Percentiles rank a stretch among this genome's conserved stretches.
Conservation (phyloP, 2,113 vertebrate genomes). For the Oxygymnocypris stewartii region DNA sequence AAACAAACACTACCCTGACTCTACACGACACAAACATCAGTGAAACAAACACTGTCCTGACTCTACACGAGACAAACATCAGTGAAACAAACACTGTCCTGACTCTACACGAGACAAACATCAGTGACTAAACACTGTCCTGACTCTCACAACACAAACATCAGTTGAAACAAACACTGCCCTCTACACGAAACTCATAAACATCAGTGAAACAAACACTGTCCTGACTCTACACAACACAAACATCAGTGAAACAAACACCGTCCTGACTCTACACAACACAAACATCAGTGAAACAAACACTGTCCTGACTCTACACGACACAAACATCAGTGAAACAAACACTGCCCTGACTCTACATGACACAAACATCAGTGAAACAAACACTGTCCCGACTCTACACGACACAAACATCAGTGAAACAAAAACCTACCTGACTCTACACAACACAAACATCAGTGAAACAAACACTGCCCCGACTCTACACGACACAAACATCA, state of each 20-base stretch:
- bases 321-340: slow-evolving; percentile 31
- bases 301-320: slow-evolving; percentile 80
- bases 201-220: neutral
- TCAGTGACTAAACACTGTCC: slow-evolving; percentile 69
- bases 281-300: slow-evolving; percentile 23
- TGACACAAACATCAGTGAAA: slow-evolving; percentile 31
- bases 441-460: slow-evolving; percentile 62
- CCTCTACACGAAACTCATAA: slow-evolving; percentile 78
- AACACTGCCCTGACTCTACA: slow-evolving; percentile 77
- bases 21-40: slow-evolving; percentile 68
- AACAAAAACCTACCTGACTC: slow-evolving; percentile 79
- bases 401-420: slow-evolving; percentile 39
- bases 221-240: slow-evolving; percentile 81
- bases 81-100: slow-evolving; percentile 69
- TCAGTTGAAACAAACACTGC: slow-evolving; percentile 63
- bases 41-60: slow-evolving; percentile 71
- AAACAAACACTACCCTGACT: slow-evolving; percentile 76
- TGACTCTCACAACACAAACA: slow-evolving; percentile 75
- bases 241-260: slow-evolving; percentile 4
- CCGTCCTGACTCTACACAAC: slow-evolving; percentile 83
- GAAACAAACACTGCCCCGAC: slow-evolving; percentile 68
- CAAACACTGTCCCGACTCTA: slow-evolving; percentile 83
- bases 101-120: slow-evolving; percentile 75
- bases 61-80: slow-evolving; percentile 74
- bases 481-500: slow-evolving; percentile 72